These are phyloP conservation scores for Pseudococcus longispinus DNA, from an alignment of 2,888 invertebrate genomes.

Conservation along the genomic window DNA sequence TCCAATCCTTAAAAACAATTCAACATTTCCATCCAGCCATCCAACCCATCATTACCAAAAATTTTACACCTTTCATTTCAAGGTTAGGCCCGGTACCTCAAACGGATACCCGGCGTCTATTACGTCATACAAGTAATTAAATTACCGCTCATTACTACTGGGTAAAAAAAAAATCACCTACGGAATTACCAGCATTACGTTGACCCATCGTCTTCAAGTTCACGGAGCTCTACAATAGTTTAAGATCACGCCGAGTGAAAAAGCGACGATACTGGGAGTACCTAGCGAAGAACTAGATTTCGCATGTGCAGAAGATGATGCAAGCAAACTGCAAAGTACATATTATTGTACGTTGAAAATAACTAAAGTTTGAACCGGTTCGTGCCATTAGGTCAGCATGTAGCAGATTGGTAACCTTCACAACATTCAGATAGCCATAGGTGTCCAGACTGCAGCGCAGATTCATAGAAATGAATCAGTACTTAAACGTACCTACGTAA, in stretches of 20 bases:
- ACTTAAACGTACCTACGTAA: neutral
- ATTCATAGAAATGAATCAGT: conserved; percentile 7
- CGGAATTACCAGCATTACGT: neutral
- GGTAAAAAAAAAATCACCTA: neutral
- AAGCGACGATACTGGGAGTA: neutral
- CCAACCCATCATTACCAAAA: too few species aligned
- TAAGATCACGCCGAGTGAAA: neutral
- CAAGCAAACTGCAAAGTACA: neutral
- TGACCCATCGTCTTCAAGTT: neutral
- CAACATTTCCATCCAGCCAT: too few species aligned
- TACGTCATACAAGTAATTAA: neutral
- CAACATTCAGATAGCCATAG: neutral
- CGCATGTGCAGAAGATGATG: neutral
- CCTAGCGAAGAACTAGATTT: neutral
- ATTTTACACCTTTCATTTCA: neutral
- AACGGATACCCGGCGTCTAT: neutral
- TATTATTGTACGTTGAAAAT: neutral
- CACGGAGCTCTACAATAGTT: neutral
- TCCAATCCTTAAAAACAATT: too few species aligned
- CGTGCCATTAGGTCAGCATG: conserved; percentile 25
- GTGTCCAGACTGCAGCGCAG: neutral
- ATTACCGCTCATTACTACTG: neutral
- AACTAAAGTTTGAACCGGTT: conserved; percentile 10
- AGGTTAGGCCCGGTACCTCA: neutral
- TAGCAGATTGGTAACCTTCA: neutral